Evolutionary conservation across 2,888 invertebrate genomes (phyloP).

Genomic region (Lysandra coridon): DNA sequence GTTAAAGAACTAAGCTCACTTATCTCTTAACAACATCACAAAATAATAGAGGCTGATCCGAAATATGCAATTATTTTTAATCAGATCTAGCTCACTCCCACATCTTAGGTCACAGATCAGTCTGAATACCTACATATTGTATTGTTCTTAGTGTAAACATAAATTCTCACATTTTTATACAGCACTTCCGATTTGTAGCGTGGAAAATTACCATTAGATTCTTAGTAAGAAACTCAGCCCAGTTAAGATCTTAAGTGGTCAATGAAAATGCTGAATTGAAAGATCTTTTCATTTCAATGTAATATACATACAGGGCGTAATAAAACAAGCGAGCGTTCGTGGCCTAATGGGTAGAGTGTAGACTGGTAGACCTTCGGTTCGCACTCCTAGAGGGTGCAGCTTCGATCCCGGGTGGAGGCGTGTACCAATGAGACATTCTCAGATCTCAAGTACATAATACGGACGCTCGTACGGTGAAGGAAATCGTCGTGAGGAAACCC

Average conservation of each 20-base stretch:
- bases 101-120: slow-evolving; percentile 26
- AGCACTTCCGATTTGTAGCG: slow-evolving; percentile 17
- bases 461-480: too few relatives aligned
- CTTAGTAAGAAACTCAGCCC: neutral
- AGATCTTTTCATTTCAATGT: neutral
- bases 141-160: slow-evolving; percentile 20
- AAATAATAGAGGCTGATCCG: slow-evolving; percentile 7
- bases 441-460: too few relatives aligned
- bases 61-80: slow-evolving; percentile 25
- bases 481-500: too few relatives aligned
- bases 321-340: too few relatives aligned
- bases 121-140: slow-evolving; percentile 22
- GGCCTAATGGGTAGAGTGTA: too few relatives aligned
- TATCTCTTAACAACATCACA: neutral
- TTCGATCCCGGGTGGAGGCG: too few relatives aligned
- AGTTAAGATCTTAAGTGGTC: neutral
- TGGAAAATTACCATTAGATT: slow-evolving; percentile 11
- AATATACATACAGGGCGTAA: too few relatives aligned
- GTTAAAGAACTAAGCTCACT: neutral
- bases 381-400: too few relatives aligned
- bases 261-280: neutral
- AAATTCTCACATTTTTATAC: slow-evolving; percentile 9
- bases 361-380: too few relatives aligned
- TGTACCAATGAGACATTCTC: too few relatives aligned
- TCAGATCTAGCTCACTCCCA: slow-evolving; percentile 18